These are phyloP conservation scores for Sylvicola cinctus DNA, from an alignment of 2,888 invertebrate genomes.

Conservation along the genomic window DNA sequence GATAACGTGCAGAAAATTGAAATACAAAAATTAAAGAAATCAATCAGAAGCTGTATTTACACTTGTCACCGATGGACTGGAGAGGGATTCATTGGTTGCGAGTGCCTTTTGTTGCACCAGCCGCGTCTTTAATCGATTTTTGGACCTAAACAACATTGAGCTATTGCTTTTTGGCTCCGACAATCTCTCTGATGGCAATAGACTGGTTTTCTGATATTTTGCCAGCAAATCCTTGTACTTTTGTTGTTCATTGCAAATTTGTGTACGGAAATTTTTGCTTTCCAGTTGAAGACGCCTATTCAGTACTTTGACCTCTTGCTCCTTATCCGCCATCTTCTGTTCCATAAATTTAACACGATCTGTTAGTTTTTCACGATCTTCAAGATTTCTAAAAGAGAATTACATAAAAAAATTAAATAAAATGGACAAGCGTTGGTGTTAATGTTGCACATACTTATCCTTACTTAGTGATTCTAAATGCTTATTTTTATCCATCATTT, in stretches of 20 bases:
- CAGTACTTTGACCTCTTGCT: constrained; percentile 40
- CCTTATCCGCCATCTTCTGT: constrained; percentile 32
- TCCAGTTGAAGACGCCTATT: constrained; percentile 51
- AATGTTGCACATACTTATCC: constrained; percentile 31
- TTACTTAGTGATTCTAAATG: constrained; percentile 48
- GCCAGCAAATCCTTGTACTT: constrained; percentile 49
- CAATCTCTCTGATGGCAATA: no score
- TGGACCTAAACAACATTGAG: no score
- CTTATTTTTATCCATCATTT: constrained; percentile 44
- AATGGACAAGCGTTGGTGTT: neutral
- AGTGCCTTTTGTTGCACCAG: no score
- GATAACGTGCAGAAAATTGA: no score
- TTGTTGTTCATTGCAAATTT: constrained; percentile 42
- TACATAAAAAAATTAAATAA: constrained; percentile 5
- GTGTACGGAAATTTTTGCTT: constrained; percentile 50
- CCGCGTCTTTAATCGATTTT: no score
- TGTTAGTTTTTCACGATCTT: constrained; percentile 52
- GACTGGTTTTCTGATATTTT: constrained; percentile 30
- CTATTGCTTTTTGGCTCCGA: no score
- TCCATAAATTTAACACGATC: constrained; percentile 36
- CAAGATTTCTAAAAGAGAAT: constrained; percentile 33
- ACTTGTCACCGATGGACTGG: no score
- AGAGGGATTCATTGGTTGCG: no score
- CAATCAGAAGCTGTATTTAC: no score
- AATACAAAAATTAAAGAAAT: no score